Conservation (phyloP, 2,113 vertebrate species). For the Coryphaenoides rupestris region DNA sequence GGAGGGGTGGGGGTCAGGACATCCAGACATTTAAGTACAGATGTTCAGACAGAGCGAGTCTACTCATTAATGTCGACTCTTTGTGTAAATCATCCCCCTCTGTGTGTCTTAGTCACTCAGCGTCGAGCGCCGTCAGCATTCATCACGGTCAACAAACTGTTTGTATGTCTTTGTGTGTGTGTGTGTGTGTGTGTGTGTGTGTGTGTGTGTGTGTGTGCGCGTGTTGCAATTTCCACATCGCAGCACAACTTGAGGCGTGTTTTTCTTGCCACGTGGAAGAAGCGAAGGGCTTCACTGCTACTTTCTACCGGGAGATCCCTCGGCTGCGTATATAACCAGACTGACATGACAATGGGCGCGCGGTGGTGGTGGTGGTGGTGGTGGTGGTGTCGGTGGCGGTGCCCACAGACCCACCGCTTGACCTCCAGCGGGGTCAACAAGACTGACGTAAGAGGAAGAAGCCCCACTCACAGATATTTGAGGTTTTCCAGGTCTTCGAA, state of each 20-base stretch:
- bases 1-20: slow-evolving; percentile 28
- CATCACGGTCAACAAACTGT: background rate
- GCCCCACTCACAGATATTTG: slow-evolving; percentile 95
- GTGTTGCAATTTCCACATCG: no score
- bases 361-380: no score
- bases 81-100: slow-evolving; percentile 3
- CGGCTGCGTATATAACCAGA: background rate
- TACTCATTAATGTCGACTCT: slow-evolving; percentile 16
- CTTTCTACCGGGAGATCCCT: slow-evolving; percentile 1
- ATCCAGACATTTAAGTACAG: slow-evolving; percentile 52
- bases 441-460: background rate
- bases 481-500: slow-evolving; percentile 97
- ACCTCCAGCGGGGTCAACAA: slow-evolving; percentile 8
- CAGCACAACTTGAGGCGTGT: no score
- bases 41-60: slow-evolving; percentile 35
- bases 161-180: no score
- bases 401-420: slow-evolving; percentile 3
- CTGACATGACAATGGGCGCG: slow-evolving; percentile 13
- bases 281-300: background rate
- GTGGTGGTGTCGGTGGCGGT: background rate
- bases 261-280: background rate
- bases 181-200: no score
- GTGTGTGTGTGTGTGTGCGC: no score
- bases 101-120: slow-evolving; percentile 22
- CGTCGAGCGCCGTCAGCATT: slow-evolving; percentile 7